Percentiles rank a stretch among this genome's conserved stretches.
These are phyloP conservation scores for Heliornis fulica DNA, from an alignment of 2,113 vertebrate species.

Conservation along the genomic window DNA sequence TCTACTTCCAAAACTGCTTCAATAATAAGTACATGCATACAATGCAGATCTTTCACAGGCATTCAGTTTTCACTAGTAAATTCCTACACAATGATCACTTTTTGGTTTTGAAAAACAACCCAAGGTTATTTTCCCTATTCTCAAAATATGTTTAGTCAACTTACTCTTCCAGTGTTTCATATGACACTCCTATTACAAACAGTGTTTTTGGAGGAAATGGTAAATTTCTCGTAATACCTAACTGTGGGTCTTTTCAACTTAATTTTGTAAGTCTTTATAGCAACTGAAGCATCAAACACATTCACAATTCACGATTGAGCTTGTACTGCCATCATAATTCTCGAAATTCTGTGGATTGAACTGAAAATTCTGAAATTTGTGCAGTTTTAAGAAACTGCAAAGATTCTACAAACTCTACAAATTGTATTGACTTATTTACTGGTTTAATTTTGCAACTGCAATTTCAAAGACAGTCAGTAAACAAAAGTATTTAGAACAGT, in stretches of 20 bases:
- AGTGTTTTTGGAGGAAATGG: not conserved
- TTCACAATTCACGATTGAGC: not conserved
- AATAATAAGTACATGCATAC: not conserved
- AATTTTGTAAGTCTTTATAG: not conserved
- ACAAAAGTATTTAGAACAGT: not conserved
- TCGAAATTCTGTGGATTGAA: not conserved
- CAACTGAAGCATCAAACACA: not conserved
- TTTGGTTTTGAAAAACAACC: not conserved
- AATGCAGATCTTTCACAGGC: not conserved
- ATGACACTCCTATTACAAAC: not conserved
- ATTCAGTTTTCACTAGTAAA: not conserved
- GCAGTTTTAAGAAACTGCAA: not conserved
- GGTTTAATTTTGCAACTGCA: not conserved
- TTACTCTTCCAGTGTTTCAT: not conserved
- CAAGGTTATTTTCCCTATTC: not conserved
- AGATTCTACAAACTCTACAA: not conserved
- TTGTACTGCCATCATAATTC: not conserved
- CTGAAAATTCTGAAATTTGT: not conserved
- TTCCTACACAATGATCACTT: not conserved
- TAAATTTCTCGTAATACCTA: not conserved
- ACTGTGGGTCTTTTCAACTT: not conserved
- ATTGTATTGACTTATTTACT: not conserved
- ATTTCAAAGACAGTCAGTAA: not conserved
- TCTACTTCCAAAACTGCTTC: not conserved
- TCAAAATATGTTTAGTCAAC: not conserved